Percentiles rank a stretch among this genome's conserved stretches.
These are phyloP conservation scores for Danio aesculapii DNA, from an alignment of 2,797 vertebrate species.

Conservation along the genomic window DNA sequence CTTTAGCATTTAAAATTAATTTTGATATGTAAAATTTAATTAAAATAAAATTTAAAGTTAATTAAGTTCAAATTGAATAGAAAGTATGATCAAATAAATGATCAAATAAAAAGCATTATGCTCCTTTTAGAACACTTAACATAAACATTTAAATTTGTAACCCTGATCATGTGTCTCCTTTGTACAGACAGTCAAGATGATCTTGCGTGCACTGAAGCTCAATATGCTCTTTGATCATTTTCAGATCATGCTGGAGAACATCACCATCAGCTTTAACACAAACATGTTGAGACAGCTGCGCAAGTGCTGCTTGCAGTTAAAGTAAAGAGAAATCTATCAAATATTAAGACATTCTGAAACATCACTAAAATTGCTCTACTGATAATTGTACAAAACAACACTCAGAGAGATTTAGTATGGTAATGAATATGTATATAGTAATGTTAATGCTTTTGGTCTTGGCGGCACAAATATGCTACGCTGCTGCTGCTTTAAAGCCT, in stretches of 20 bases:
- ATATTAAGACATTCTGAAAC: background rate
- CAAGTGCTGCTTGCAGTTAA: conserved; percentile 5
- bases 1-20: no score
- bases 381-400: no score
- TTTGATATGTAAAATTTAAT: no score
- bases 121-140: background rate
- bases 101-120: background rate
- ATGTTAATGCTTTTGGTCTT: no score
- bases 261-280: conserved; percentile 18
- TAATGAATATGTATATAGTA: no score
- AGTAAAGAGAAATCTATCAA: background rate
- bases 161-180: conserved; percentile 3
- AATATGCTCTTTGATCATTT: conserved; percentile 30
- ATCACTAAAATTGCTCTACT: background rate
- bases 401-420: no score
- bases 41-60: no score
- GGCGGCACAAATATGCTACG: no score
- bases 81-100: no score
- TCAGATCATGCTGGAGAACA: conserved; percentile 13
- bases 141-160: background rate
- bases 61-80: no score
- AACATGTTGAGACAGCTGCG: conserved; percentile 3
- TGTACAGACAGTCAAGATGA: conserved; percentile 3
- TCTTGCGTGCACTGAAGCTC: conserved; percentile 16
- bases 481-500: no score